These are phyloP conservation scores for Nymphicus hollandicus DNA, from an alignment of 2,113 vertebrate genomes.

Conservation along the genomic window DNA sequence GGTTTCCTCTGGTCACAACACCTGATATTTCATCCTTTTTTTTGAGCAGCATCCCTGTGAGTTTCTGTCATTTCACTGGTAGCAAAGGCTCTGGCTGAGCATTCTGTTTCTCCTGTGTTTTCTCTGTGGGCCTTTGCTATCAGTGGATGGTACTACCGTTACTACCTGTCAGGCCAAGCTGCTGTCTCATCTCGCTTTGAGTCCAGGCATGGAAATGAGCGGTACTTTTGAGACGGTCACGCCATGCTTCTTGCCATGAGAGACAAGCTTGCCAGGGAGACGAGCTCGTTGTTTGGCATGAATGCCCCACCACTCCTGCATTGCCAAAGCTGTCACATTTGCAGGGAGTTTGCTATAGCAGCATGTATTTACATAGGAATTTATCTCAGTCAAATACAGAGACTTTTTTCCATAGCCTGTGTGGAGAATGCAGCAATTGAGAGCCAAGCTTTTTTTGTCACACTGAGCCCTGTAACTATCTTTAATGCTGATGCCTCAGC, in stretches of 20 bases:
- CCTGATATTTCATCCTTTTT: not conserved
- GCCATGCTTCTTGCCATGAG: not conserved
- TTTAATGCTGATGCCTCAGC: not conserved
- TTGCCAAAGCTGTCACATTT: not conserved
- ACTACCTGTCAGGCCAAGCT: not conserved
- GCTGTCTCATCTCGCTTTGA: not conserved
- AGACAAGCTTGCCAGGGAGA: not conserved
- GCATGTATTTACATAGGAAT: not conserved
- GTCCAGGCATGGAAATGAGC: rapidly evolving
- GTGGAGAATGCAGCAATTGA: not conserved
- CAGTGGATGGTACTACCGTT: not conserved
- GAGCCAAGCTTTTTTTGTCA: not conserved
- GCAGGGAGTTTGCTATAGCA: constrained; percentile 2
- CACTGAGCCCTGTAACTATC: not conserved
- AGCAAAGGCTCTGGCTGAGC: not conserved
- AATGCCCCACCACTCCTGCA: not conserved
- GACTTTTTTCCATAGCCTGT: not conserved
- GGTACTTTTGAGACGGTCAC: not conserved
- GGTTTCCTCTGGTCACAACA: not conserved
- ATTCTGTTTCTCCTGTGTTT: not conserved
- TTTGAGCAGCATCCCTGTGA: not conserved
- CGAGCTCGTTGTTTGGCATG: not conserved
- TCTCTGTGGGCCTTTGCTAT: not conserved
- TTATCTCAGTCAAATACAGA: constrained; percentile 26
- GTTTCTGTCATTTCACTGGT: not conserved